Conservation (phyloP, 2,797 vertebrate species). For the Etheostoma nigrum region DNA sequence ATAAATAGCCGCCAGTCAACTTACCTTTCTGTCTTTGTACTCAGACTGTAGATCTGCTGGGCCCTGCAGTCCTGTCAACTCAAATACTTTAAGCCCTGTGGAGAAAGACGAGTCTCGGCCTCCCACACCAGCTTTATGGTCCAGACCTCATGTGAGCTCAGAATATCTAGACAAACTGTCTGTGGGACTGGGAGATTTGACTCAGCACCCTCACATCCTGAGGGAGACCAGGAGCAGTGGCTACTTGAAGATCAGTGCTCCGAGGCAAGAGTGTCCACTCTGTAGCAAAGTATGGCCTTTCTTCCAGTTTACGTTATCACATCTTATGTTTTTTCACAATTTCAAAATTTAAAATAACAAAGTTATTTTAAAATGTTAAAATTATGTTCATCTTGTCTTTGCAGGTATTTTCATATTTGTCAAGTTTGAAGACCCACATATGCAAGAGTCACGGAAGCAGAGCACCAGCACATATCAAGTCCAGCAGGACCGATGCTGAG, state of each 20-base stretch:
- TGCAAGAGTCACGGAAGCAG: conserved; percentile 65
- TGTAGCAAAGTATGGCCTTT: conserved; percentile 76
- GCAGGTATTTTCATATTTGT: conserved; percentile 75
- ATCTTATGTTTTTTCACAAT: not conserved
- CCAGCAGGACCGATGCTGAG: conserved; percentile 26
- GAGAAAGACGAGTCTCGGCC: conserved; percentile 13
- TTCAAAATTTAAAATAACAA: too few relatives aligned
- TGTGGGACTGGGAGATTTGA: conserved; percentile 26
- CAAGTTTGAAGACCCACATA: conserved; percentile 74
- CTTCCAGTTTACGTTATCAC: not conserved
- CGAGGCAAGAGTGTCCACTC: conserved; percentile 63
- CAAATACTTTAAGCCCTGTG: conserved; percentile 1
- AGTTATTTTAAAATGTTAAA: not conserved
- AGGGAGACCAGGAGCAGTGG: conserved; percentile 53
- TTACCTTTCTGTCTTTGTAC: conserved; percentile 15
- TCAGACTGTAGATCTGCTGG: conserved; percentile 46
- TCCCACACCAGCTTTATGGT: conserved; percentile 22
- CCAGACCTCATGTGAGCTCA: conserved; percentile 33
- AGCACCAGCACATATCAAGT: conserved; percentile 43
- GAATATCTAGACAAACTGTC: conserved; percentile 54
- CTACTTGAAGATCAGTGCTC: conserved; percentile 38
- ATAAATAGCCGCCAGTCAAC: not conserved
- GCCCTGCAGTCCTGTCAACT: conserved; percentile 13
- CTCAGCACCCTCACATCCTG: conserved; percentile 39
- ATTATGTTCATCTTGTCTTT: conserved; percentile 11